A percentile compares a stretch with the other conserved stretches of the same genome.
phyloP scores from a whole-genome alignment of 2,888 invertebrate species.

The Drosophila austrosaltans region DNA sequence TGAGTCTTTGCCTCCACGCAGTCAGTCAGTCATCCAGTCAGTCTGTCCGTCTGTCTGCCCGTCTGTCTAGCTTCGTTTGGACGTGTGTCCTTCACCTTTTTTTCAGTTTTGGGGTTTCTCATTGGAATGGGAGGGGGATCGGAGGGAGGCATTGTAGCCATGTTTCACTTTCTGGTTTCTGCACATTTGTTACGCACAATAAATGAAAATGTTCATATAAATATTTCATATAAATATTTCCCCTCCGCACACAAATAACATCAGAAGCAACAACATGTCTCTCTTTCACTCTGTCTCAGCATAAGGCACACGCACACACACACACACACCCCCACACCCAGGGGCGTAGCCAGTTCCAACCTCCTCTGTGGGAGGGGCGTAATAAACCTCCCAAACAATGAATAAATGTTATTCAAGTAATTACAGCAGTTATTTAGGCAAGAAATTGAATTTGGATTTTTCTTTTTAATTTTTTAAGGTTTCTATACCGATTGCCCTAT shows the following conservation, averaged over 20 bases:
- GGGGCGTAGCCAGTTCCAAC: neutral
- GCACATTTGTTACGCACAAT: conserved; percentile 78
- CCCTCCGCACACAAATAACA: conserved; percentile 15
- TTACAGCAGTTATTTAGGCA: neutral
- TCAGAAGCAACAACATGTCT: conserved; percentile 7
- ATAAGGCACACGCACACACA: conserved; percentile 33
- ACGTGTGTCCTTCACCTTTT: conserved; percentile 50
- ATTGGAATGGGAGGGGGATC: neutral
- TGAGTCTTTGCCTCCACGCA: conserved; percentile 27
- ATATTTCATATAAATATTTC: conserved; percentile 72
- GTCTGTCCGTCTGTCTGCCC: conserved; percentile 16
- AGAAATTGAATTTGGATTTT: too few relatives aligned
- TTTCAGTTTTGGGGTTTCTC: conserved; percentile 11
- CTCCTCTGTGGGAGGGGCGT: neutral
- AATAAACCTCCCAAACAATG: neutral
- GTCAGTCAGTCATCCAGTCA: conserved; percentile 18
- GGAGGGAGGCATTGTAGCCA: neutral
- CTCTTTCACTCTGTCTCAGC: conserved; percentile 37
- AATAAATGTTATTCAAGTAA: neutral
- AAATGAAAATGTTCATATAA: conserved; percentile 78
- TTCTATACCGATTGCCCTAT: too few relatives aligned
- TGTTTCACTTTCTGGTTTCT: conserved; percentile 50
- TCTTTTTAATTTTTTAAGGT: too few relatives aligned
- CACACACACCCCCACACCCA: neutral
- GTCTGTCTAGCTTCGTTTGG: neutral